phyloP scores from a whole-genome alignment of 2,113 vertebrate species.

The Tonatia bakeri region DNA sequence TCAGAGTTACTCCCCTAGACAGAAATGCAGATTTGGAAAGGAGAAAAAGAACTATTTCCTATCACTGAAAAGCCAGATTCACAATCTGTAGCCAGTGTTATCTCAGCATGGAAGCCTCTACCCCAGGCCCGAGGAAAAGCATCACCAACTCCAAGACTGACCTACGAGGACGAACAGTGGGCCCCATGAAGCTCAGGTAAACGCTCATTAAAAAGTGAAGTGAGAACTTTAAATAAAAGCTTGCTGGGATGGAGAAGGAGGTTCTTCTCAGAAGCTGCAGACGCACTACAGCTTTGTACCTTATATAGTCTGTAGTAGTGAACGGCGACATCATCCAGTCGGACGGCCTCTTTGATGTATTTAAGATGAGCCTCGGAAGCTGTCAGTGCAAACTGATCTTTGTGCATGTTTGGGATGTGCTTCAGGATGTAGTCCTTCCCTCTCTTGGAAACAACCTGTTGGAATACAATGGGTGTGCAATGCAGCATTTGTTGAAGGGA shows the following conservation, averaged over 20 bases:
- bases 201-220: neutral
- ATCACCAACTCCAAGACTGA: neutral
- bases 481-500: conserved; percentile 23
- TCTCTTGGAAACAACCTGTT: conserved; percentile 95
- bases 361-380: conserved; percentile 96
- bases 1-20: neutral
- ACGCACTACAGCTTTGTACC: conserved; percentile 74
- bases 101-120: neutral
- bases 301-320: conserved; percentile 98
- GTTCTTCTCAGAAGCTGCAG: neutral
- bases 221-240: neutral
- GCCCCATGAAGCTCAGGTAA: neutral
- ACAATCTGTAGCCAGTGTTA: neutral
- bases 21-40: neutral
- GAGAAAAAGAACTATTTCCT: neutral
- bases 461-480: neutral
- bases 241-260: accelerated
- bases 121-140: neutral
- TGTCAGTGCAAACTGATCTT: conserved; percentile 96
- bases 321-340: conserved; percentile 95
- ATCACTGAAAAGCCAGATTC: neutral
- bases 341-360: conserved; percentile 96
- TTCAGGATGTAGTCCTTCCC: conserved; percentile 97
- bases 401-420: conserved; percentile 98
- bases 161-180: neutral